These are phyloP conservation scores for Mayetiola destructor DNA, from an alignment of 2,888 invertebrate species.

Conservation along the genomic window DNA sequence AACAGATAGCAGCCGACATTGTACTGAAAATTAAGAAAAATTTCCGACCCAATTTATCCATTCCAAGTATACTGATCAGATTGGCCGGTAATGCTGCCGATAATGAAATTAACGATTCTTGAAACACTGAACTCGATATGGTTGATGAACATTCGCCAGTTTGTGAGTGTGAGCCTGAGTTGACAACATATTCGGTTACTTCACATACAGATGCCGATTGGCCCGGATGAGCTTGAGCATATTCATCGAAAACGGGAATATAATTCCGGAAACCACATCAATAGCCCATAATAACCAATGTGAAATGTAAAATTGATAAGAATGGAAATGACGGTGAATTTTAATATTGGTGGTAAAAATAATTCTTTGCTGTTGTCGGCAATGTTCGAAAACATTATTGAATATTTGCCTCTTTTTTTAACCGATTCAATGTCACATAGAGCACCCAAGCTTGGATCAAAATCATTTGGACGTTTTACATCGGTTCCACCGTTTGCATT, in stretches of 20 bases:
- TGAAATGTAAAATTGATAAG: constrained; percentile 86
- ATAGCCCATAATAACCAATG: constrained; percentile 88
- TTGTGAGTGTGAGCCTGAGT: constrained; percentile 46
- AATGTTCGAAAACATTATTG: constrained; percentile 60
- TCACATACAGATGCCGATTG: constrained; percentile 55
- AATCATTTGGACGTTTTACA: neutral
- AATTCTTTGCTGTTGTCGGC: constrained; percentile 67
- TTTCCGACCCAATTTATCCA: constrained; percentile 66
- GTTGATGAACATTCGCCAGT: constrained; percentile 47
- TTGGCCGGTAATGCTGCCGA: constrained; percentile 77
- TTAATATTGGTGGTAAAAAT: constrained; percentile 65
- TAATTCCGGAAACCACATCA: constrained; percentile 93
- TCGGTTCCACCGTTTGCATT: neutral
- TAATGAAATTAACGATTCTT: constrained; percentile 74
- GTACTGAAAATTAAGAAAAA: constrained; percentile 63
- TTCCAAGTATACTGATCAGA: constrained; percentile 58
- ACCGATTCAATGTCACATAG: constrained; percentile 32
- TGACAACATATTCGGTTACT: constrained; percentile 62
- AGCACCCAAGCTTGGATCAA: constrained; percentile 24
- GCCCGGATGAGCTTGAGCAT: constrained; percentile 50
- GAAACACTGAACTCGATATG: constrained; percentile 65
- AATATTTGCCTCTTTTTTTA: constrained; percentile 49
- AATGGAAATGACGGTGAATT: constrained; percentile 70
- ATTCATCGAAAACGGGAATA: constrained; percentile 83
- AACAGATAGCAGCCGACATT: constrained; percentile 68